A percentile compares a stretch with the other conserved stretches of the same genome.
Evolutionary conservation across 2,888 invertebrate species (phyloP).

Genomic region (Epicampocera succincta): DNA sequence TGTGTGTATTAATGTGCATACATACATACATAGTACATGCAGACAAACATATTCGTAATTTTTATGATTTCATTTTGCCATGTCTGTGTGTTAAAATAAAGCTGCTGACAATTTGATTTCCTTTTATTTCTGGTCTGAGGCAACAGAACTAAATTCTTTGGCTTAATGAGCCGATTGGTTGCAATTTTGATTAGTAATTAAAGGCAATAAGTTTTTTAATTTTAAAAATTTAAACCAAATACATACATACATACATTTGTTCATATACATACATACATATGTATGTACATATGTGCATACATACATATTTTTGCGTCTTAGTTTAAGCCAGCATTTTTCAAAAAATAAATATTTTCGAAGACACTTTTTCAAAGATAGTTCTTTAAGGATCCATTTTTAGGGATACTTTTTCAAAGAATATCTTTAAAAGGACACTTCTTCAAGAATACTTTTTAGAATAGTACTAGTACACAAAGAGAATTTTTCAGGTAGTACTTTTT

Average conservation of each 20-base stretch:
- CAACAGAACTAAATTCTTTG: not conserved
- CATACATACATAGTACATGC: not conserved
- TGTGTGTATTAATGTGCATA: not conserved
- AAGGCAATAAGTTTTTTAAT: constrained; percentile 15
- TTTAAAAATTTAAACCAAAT: not conserved
- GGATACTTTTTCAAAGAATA: no score
- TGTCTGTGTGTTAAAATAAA: constrained; percentile 43
- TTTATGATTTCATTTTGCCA: constrained; percentile 28
- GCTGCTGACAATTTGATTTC: constrained; percentile 46
- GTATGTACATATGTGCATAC: no score
- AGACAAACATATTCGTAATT: constrained; percentile 13
- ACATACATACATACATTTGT: not conserved
- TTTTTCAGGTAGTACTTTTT: no score
- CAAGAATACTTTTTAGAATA: no score
- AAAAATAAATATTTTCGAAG: no score
- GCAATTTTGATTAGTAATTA: not conserved
- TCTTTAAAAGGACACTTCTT: no score
- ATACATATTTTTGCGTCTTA: no score
- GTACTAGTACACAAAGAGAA: no score
- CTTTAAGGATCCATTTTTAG: no score
- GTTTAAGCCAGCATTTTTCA: no score
- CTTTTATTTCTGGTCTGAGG: constrained; percentile 25
- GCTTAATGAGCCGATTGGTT: not conserved
- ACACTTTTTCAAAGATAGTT: no score
- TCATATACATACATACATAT: not conserved